Conservation (phyloP, 2,888 invertebrate species). For the Drosophila austrosaltans region DNA sequence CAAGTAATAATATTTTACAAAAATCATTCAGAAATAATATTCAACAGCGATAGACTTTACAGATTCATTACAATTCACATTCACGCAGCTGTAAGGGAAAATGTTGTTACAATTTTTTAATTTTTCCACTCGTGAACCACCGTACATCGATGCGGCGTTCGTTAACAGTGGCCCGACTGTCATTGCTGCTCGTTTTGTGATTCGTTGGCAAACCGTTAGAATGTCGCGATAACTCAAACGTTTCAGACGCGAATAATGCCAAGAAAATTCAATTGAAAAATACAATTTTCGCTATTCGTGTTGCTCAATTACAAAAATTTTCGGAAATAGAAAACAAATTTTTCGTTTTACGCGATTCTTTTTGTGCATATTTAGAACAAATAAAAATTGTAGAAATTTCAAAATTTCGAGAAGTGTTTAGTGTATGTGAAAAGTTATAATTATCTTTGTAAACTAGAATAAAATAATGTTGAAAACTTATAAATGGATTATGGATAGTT, state of each 20-base stretch:
- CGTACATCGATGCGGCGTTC: neutral
- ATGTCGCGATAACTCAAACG: conserved; percentile 62
- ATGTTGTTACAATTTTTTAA: too few relatives aligned
- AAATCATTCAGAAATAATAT: too few relatives aligned
- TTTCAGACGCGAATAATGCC: conserved; percentile 48
- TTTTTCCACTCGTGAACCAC: conserved; percentile 6
- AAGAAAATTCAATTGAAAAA: conserved; percentile 15
- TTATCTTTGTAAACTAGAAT: too few relatives aligned
- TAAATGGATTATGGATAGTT: too few relatives aligned
- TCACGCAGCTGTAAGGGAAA: too few relatives aligned
- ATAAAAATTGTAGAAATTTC: neutral
- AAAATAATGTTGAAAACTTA: too few relatives aligned
- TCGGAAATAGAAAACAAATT: neutral
- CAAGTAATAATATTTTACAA: too few relatives aligned
- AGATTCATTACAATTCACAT: too few relatives aligned
- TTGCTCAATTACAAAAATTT: conserved; percentile 1
- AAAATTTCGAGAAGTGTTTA: too few relatives aligned
- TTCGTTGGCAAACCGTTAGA: conserved; percentile 51
- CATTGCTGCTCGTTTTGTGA: conserved; percentile 18
- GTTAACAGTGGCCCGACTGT: conserved; percentile 7
- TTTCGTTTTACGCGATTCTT: conserved; percentile 1
- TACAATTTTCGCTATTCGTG: neutral
- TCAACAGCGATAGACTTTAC: too few relatives aligned
- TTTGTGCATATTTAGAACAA: neutral
- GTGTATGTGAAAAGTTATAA: too few relatives aligned